Evolutionary conservation across 2,113 vertebrate genomes (phyloP), one percentile per base, ranked within the genome.

Genomic region (Vulpes vulpes): DNA sequence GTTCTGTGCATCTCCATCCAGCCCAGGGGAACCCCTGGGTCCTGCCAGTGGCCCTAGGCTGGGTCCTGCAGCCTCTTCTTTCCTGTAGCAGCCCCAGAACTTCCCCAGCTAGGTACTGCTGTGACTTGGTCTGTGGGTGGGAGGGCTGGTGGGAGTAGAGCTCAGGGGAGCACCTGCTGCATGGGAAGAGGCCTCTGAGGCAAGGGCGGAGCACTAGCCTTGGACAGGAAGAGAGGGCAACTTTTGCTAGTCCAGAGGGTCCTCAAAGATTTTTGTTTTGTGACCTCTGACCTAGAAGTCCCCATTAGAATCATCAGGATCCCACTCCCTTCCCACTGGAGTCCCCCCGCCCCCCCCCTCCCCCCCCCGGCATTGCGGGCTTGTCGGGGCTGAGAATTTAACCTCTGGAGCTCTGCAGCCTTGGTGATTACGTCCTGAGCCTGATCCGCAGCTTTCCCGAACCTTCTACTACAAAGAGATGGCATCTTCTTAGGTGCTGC

Each of bases 21-120:
- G 27, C 20, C 51, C 30, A 0, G 4, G 12, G 6, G 17, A 3
- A 1, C 49, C 15, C 55, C 14, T 49, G 43, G 25, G 4, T 22
- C 69, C n/a, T 25, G 35, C 23, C 35, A 11, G 17, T 11, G 25
- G 3, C 14, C 16, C 2, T 25, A 8, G 35, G 71, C 67, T 35
- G 16, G 30, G 3, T 32, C 43, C n/a, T 30, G 25, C 25, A 8
- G 3, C 25, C n/a, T 20, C 30, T 35, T 23, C 38, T 43, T 43
- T 16, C 55, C 25, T 14, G 6, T 20, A 16, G 22, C 27, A n/a
- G 80, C 17, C 15, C 80, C 19, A 20, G 69, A 22, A 20, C 71
- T 7, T 11, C 38, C 35, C 71, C 62, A 17, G 35, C 16, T 12
- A 17, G 35, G 60, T 38, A 30, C 53, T 62, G 38, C 30, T 85